phyloP scores from a whole-genome alignment of 1,140 invertebrate genomes.

The Episyrphus balteatus region DNA sequence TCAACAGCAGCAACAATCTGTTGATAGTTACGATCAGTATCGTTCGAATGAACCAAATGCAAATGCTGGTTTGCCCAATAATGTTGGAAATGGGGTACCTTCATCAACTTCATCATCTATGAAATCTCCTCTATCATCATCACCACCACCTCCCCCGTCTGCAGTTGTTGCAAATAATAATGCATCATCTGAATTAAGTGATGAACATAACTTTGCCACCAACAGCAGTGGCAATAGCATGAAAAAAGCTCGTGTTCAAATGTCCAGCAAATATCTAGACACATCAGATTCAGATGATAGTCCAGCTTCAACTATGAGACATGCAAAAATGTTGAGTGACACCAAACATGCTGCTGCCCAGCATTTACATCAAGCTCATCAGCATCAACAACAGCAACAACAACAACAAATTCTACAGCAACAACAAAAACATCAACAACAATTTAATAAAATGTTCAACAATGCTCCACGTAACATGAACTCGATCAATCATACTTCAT shows the following conservation, averaged over 20 bases:
- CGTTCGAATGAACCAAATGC: background rate
- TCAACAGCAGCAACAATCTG: too few relatives aligned
- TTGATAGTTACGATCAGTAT: too few relatives aligned
- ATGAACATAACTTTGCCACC: too few relatives aligned
- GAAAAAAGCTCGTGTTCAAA: too few relatives aligned
- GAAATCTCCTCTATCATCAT: constrained; percentile 32
- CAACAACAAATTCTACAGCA: constrained; percentile 6
- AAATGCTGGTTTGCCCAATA: constrained; percentile 9
- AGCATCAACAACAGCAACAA: constrained; percentile 5
- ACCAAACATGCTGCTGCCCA: too few relatives aligned
- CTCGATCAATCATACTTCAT: background rate
- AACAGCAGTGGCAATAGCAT: too few relatives aligned
- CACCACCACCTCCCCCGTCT: background rate
- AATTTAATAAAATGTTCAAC: background rate
- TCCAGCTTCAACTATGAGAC: too few relatives aligned
- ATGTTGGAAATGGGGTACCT: constrained; percentile 15
- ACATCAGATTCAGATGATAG: too few relatives aligned
- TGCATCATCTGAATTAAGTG: too few relatives aligned
- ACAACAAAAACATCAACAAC: background rate
- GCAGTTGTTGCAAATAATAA: too few relatives aligned
- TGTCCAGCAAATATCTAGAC: too few relatives aligned
- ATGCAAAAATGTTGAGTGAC: too few relatives aligned
- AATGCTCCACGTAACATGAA: background rate
- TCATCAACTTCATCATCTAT: constrained; percentile 32
- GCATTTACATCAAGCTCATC: constrained; percentile 10